Evolutionary conservation across 2,113 vertebrate genomes (phyloP).

Genomic region (Notechis scutatus): DNA sequence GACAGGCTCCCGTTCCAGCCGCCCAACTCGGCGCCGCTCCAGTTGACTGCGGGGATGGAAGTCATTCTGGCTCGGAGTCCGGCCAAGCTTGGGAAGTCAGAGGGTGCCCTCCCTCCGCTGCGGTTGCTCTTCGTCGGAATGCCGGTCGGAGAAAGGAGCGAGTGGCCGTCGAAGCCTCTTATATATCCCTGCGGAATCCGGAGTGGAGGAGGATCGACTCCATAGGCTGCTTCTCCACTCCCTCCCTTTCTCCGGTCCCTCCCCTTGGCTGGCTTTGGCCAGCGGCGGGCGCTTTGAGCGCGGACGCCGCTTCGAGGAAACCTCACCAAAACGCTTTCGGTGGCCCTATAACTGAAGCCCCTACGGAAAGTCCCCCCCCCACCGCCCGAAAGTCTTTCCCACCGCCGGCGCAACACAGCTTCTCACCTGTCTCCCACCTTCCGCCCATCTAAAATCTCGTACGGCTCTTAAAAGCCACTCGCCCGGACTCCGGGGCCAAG

Average conservation of each 20-base stretch:
- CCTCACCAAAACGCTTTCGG: too few relatives aligned
- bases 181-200: constrained; percentile 52
- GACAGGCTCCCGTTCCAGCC: constrained; percentile 45
- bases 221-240: constrained; percentile 38
- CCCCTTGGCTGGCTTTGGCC: neutral
- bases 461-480: neutral
- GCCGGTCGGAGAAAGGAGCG: constrained; percentile 16
- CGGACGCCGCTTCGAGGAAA: neutral
- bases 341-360: neutral
- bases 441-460: neutral
- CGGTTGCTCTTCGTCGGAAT: neutral
- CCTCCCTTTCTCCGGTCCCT: constrained; percentile 25
- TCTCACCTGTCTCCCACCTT: neutral
- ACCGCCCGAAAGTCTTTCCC: neutral
- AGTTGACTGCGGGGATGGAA: constrained; percentile 33
- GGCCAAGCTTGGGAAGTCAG: neutral
- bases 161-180: constrained; percentile 34
- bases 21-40: constrained; percentile 15
- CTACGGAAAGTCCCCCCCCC: neutral
- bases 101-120: neutral
- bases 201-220: constrained; percentile 35
- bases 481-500: neutral
- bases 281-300: constrained; percentile 31
- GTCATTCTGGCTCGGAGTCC: constrained; percentile 49
- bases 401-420: neutral